Percentiles rank a stretch among this genome's conserved stretches.
Evolutionary conservation across 1,140 invertebrate species (phyloP).

Genomic region (Rhopalosiphum maidis): DNA sequence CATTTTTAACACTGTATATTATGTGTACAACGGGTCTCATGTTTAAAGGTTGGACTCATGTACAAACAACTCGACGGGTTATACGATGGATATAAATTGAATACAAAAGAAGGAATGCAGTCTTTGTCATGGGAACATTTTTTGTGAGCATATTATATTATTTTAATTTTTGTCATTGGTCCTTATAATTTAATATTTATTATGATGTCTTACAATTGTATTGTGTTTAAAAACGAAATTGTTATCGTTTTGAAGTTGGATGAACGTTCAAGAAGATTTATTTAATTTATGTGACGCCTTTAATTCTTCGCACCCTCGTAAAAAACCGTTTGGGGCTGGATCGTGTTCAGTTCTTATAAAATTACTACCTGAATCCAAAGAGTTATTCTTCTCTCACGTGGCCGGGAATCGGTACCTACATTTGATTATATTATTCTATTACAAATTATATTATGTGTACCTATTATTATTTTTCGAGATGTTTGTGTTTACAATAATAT

Average conservation of each 20-base stretch:
- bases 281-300: slow-evolving; percentile 66
- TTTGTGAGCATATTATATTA: slow-evolving; percentile 39
- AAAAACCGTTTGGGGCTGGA: slow-evolving; percentile 60
- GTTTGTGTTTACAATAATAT: neutral
- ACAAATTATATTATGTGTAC: neutral
- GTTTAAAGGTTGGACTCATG: slow-evolving; percentile 28
- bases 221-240: neutral
- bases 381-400: slow-evolving; percentile 71
- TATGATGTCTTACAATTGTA: neutral
- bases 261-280: slow-evolving; percentile 69
- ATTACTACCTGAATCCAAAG: slow-evolving; percentile 67
- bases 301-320: neutral
- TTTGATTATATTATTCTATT: neutral
- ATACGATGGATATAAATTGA: slow-evolving; percentile 25
- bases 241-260: slow-evolving; percentile 60
- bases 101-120: slow-evolving; percentile 13
- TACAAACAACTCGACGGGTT: slow-evolving; percentile 33
- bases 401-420: slow-evolving; percentile 68
- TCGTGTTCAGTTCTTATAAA: slow-evolving; percentile 73
- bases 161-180: neutral
- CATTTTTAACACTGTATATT: neutral
- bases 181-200: slow-evolving; percentile 16
- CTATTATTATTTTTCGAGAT: neutral
- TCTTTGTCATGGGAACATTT: slow-evolving; percentile 29
- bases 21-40: neutral